Base-by-base conservation (phyloP, 2,797 vertebrate species). In the Hoplostethus mediterraneus region DNA sequence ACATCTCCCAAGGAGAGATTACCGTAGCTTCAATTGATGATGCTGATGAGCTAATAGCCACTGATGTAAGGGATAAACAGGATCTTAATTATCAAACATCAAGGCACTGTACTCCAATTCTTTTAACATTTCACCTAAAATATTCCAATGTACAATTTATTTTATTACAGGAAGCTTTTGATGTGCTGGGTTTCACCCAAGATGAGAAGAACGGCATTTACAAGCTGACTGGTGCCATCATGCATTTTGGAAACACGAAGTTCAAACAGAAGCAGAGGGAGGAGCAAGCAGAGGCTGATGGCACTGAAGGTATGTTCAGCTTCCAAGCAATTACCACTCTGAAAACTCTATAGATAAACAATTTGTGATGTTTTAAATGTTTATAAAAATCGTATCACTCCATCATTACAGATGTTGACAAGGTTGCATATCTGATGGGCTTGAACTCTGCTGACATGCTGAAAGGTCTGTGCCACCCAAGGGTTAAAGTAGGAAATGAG, bases 201-300 rank as follows among this genome's bases (percentile, higher is more conserved):
- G 95, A 95, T 73, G 94, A 95, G 82, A 95, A 95, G 73, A 89
- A 85, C 2, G 89, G 90, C 4, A 89, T 94, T 16, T 95, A 95
- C 69, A 95, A 95, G 81, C 80, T 95, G 67, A 95, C 94, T 0
- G 95, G 95, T 0, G 94, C 95, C 71, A 93, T 95, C 71, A 95
- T 95, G 94, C 95, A 95, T 80, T 94, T 90, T 0, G 95, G 95
- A 7, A 95, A 95, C 85, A 95, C 95, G 95, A 95, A 93, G 63
- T 95, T 95, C 79, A 95, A 95, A 17, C 92, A 87, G 80, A 95
- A 95, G 17, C 94, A 91, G 31, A 74, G 95, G 6, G 28, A 56
- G 30, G 54, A 56, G 54, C 54, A 56, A 13, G 54, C 54, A n/a
- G 54, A 56, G 14, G 13, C 54, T 1, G 54, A 56, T 12, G 54